Conservation (phyloP, 2,797 vertebrate species). For the Enteromius argenteus region DNA sequence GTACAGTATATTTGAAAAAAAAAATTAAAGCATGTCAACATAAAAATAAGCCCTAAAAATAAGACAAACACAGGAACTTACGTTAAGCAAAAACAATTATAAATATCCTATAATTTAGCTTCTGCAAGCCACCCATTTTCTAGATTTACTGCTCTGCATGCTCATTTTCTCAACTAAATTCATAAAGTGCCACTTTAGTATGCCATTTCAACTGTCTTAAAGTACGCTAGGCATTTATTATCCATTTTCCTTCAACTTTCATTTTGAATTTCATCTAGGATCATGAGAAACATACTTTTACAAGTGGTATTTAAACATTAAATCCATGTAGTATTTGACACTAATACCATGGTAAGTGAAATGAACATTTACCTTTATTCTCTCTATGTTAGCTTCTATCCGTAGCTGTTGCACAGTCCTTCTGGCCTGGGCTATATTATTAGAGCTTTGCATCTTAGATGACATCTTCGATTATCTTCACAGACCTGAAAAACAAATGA, state of each 20-base stretch:
- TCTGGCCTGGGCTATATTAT: conserved; percentile 85
- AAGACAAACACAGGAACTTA: neutral
- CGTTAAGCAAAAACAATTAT: neutral
- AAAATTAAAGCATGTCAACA: too few species aligned
- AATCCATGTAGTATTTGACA: neutral
- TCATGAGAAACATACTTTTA: neutral
- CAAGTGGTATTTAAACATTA: neutral
- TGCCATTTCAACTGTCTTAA: neutral
- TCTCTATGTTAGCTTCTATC: conserved; percentile 89
- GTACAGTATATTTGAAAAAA: too few species aligned
- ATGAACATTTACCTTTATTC: conserved; percentile 86
- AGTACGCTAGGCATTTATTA: neutral
- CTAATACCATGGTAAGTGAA: neutral
- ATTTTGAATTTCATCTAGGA: neutral
- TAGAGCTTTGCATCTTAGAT: conserved; percentile 86
- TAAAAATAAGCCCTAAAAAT: neutral
- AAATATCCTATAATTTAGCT: neutral
- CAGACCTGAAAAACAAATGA: conserved; percentile 53
- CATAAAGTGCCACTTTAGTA: neutral
- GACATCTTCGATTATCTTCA: conserved; percentile 79
- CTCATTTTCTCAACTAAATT: neutral
- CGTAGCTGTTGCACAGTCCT: conserved; percentile 89
- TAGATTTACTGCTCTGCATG: neutral
- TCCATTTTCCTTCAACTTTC: neutral
- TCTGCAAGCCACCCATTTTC: neutral